A percentile compares a stretch with the other conserved stretches of the same genome.
Evolutionary conservation across 2,888 invertebrate genomes (phyloP).

Genomic region (Hymenopus coronatus): DNA sequence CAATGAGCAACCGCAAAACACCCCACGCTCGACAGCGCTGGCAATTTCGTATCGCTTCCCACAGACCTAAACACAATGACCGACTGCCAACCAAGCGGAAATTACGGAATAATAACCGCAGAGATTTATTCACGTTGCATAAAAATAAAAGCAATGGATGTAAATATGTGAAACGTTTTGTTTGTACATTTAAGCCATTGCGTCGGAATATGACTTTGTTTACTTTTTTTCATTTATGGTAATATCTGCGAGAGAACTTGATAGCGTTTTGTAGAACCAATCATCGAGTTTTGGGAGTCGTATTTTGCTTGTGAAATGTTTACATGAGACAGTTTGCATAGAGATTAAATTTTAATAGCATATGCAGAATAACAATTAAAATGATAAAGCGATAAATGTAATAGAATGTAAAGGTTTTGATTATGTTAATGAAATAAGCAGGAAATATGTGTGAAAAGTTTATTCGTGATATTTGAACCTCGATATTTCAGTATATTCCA

Average conservation of each 20-base stretch:
- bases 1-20: not conserved
- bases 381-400: too few relatives aligned
- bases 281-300: not conserved
- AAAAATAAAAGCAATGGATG: not conserved
- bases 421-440: too few relatives aligned
- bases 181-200: not conserved
- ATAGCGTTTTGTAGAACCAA: not conserved
- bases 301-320: not conserved
- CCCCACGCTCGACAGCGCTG: not conserved
- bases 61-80: not conserved
- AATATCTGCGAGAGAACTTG: not conserved
- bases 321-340: not conserved
- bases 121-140: not conserved
- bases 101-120: not conserved
- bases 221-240: not conserved
- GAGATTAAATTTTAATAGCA: not conserved
- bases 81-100: not conserved
- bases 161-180: not conserved
- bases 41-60: not conserved
- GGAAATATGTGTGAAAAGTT: too few relatives aligned
- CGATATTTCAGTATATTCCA: too few relatives aligned
- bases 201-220: not conserved
- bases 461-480: too few relatives aligned
- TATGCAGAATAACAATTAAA: too few relatives aligned
- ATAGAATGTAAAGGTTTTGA: too few relatives aligned